Evolutionary conservation across 2,888 invertebrate species (phyloP).

Genomic region (Harpalus rufipes): DNA sequence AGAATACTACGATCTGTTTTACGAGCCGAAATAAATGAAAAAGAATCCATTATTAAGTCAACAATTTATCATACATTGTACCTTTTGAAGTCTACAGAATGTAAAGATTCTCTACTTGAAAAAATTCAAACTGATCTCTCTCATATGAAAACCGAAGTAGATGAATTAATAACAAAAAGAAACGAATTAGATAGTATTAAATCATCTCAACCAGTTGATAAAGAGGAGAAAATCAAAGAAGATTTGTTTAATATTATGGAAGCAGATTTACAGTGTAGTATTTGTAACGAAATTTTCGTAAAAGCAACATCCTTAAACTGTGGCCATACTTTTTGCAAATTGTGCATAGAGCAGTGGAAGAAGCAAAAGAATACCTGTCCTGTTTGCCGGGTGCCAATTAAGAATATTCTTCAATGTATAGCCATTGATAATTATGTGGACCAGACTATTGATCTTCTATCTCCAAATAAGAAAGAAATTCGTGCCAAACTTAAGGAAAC

Average conservation of each 20-base stretch:
- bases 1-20: constrained; percentile 71
- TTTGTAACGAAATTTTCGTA: constrained; percentile 87
- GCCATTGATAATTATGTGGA: constrained; percentile 87
- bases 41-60: constrained; percentile 75
- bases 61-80: constrained; percentile 76
- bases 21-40: constrained; percentile 75
- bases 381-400: constrained; percentile 80
- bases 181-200: constrained; percentile 75
- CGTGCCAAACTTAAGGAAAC: constrained; percentile 78
- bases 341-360: constrained; percentile 86
- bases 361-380: constrained; percentile 86
- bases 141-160: constrained; percentile 76
- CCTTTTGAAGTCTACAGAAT: constrained; percentile 77
- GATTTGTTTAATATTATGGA: constrained; percentile 78
- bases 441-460: constrained; percentile 82
- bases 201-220: constrained; percentile 64
- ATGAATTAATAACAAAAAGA: constrained; percentile 76
- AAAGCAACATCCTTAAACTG: constrained; percentile 85
- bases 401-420: constrained; percentile 80
- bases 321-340: constrained; percentile 86
- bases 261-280: constrained; percentile 86
- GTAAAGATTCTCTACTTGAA: constrained; percentile 74
- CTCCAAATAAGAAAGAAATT: constrained; percentile 80
- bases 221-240: constrained; percentile 70
- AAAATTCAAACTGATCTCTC: constrained; percentile 76